Evolutionary conservation across 2,113 vertebrate genomes (phyloP).

Genomic region (Fregata magnificens): DNA sequence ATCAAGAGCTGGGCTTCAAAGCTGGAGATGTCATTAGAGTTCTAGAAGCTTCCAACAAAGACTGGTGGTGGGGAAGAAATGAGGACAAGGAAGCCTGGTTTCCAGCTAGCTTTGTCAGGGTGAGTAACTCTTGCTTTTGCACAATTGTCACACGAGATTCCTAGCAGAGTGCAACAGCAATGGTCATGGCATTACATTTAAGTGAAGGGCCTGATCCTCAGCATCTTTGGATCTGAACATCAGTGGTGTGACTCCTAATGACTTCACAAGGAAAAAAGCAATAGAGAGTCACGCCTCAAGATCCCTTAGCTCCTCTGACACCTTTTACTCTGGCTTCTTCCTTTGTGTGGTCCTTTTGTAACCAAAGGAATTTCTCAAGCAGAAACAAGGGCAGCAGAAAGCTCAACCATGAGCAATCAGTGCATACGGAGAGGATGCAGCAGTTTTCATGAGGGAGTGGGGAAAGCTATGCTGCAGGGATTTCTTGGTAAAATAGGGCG

Average conservation of each 20-base stretch:
- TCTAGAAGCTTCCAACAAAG: conserved; percentile 91
- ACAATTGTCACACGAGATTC: background rate
- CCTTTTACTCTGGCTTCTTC: background rate
- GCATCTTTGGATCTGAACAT: background rate
- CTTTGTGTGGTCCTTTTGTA: background rate
- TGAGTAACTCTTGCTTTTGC: conserved; percentile 59
- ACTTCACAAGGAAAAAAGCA: background rate
- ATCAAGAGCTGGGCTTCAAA: conserved; percentile 97
- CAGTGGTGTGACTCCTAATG: background rate
- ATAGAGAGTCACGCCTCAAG: background rate
- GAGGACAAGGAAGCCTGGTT: conserved; percentile 94
- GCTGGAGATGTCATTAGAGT: conserved; percentile 95
- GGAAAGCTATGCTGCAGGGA: background rate
- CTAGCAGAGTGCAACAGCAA: background rate
- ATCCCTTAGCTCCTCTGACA: background rate
- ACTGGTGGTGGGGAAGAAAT: conserved; percentile 97
- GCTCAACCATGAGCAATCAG: background rate
- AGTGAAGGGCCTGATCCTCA: background rate
- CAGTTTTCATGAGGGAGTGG: background rate
- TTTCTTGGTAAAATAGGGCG: background rate
- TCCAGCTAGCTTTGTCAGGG: conserved; percentile 95
- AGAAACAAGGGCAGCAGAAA: background rate
- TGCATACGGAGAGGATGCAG: background rate
- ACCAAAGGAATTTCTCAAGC: background rate
- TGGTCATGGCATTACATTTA: background rate